A percentile compares a stretch with the other conserved stretches of the same genome.
These are phyloP conservation scores for Chloroclystis v-ata DNA, from an alignment of 2,888 invertebrate genomes.

Conservation along the genomic window DNA sequence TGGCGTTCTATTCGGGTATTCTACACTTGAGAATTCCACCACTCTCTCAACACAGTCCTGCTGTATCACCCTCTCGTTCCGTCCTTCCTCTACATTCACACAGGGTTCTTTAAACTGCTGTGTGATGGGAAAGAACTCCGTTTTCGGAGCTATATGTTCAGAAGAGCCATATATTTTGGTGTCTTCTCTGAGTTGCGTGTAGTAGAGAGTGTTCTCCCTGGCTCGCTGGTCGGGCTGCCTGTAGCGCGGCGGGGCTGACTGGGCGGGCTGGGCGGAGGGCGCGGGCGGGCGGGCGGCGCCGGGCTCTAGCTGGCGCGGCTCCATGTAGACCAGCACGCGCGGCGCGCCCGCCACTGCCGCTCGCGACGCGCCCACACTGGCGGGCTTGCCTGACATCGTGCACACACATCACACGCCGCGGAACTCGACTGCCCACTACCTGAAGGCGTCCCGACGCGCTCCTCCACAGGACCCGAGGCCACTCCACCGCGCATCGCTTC, in stretches of 20 bases:
- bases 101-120: slow-evolving; percentile 56
- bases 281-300: slow-evolving; percentile 59
- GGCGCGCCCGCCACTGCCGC: slow-evolving; percentile 70
- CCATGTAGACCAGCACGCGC: slow-evolving; percentile 77
- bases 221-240: slow-evolving; percentile 40
- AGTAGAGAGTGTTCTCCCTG: slow-evolving; percentile 47
- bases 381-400: slow-evolving; percentile 88
- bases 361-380: slow-evolving; percentile 80
- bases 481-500: slow-evolving; percentile 65
- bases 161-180: slow-evolving; percentile 48
- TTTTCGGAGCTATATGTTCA: slow-evolving; percentile 44
- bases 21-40: slow-evolving; percentile 48
- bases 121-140: slow-evolving; percentile 49
- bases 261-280: slow-evolving; percentile 39
- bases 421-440: slow-evolving; percentile 66
- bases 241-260: slow-evolving; percentile 45
- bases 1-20: slow-evolving; percentile 53
- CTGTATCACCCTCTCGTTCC: slow-evolving; percentile 43
- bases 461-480: slow-evolving; percentile 44
- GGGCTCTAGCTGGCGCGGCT: slow-evolving; percentile 74
- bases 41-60: slow-evolving; percentile 47
- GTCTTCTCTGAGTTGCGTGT: slow-evolving; percentile 56
- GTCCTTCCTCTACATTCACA: slow-evolving; percentile 48
- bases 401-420: slow-evolving; percentile 83
- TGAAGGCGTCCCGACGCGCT: slow-evolving; percentile 57